Percentiles rank a stretch among this genome's conserved stretches.
Conservation (phyloP, 2,797 vertebrate species). For the Chiloscyllium punctatum region DNA sequence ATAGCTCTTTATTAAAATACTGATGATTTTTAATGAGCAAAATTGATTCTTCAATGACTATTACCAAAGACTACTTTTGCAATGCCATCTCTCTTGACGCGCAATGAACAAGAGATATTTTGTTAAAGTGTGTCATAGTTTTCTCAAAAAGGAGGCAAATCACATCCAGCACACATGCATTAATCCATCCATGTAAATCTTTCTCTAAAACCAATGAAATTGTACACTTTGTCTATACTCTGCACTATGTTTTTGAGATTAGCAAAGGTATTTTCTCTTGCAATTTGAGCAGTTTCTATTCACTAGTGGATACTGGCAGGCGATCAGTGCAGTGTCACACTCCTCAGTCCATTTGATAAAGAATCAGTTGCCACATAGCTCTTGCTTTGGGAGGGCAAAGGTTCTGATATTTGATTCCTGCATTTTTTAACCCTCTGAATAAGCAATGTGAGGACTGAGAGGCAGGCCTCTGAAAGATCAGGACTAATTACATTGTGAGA, state of each 20-base stretch:
- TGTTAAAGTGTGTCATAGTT: neutral
- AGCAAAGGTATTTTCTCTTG: neutral
- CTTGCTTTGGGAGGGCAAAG: neutral
- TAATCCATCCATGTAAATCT: neutral
- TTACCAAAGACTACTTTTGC: neutral
- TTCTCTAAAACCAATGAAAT: neutral
- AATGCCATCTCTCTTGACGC: neutral
- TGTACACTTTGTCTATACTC: neutral
- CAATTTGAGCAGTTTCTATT: neutral
- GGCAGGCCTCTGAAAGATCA: neutral
- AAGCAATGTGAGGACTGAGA: neutral
- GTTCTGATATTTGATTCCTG: slow-evolving; percentile 1
- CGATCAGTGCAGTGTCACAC: neutral
- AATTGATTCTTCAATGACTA: slow-evolving; percentile 1
- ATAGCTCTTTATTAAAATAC: no score
- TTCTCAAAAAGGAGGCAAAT: neutral
- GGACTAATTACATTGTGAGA: neutral
- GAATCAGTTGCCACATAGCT: neutral
- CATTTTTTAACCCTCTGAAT: neutral
- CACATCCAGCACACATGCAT: neutral
- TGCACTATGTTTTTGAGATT: neutral
- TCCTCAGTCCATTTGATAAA: neutral
- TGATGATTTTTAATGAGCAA: neutral
- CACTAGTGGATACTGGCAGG: neutral
- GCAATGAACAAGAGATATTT: neutral